Evolutionary conservation across 2,888 invertebrate genomes (phyloP), one percentile per base, ranked within the genome.

Genomic region (Cataglyphis altisquamis): DNA sequence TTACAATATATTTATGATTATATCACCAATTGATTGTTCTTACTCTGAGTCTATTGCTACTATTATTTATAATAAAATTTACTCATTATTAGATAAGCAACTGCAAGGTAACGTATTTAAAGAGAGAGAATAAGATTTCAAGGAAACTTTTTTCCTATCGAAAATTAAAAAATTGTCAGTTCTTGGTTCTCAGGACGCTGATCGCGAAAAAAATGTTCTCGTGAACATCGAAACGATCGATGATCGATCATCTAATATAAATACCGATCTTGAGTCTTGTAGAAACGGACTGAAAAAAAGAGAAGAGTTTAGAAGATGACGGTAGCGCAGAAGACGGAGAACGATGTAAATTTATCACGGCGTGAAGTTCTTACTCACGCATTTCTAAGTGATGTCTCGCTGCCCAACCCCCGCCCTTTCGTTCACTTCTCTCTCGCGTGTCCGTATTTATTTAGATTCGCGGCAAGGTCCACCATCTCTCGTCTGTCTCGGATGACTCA

Each of bases 361-460:
- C 84, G 86, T 87, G 86, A 91, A 82, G 90, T 89, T 91, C 90
- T 90, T 90, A 90, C 92, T 92, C 89, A 91, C 90, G 91, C 90
- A 90, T 92, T 92, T 92, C 92, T 92, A 92, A 91, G 90, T 92
- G 92, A 92, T 92, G 90, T 91, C 86, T 88, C 89, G 88, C 87
- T 89, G 82, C 77, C 80, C 85, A 70, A 29, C 78, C 86, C 73
- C 87, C 73, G 67, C 73, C 80, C 87, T 41, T 84, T 82, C 82
- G 48, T 25, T 83, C 85, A 67, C 57, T 62, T 70, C 88, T 62
- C 60, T 83, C 68, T 70, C 67, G 62, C 70, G 78, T 84, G 60
- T 77, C 87, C 88, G 92, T 92, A 92, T 93, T 93, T 93, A 93
- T 93, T 92, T 93, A 91, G 91, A 93, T 92, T 91, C 91, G 88